These are phyloP conservation scores for Hofmannophila pseudospretella DNA, from an alignment of 2,888 invertebrate species.

Conservation along the genomic window DNA sequence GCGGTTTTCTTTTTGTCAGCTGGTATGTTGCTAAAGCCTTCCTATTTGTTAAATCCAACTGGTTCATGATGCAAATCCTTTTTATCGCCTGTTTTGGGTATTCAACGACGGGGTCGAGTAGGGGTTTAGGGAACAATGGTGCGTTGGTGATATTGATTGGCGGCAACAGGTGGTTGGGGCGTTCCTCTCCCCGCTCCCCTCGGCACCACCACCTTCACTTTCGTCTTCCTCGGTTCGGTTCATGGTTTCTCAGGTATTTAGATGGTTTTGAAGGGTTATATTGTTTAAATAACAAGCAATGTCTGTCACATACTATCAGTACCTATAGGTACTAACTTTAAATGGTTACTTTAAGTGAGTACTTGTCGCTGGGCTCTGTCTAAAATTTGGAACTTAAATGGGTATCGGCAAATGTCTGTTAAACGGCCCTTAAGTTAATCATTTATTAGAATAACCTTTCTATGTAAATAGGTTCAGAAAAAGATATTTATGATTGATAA, in stretches of 20 bases:
- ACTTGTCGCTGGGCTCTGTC: too few relatives aligned
- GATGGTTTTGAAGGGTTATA: not conserved
- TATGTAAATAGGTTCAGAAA: too few relatives aligned
- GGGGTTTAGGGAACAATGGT: conserved; percentile 53
- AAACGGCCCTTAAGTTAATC: too few relatives aligned
- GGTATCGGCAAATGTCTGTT: too few relatives aligned
- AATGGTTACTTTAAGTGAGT: too few relatives aligned
- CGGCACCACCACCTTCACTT: conserved; percentile 24
- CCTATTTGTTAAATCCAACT: conserved; percentile 9
- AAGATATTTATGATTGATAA: too few relatives aligned
- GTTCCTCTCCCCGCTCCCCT: conserved; percentile 49
- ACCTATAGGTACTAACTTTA: too few relatives aligned
- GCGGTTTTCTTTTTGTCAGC: too few relatives aligned
- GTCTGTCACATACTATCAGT: too few relatives aligned
- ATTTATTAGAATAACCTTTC: too few relatives aligned
- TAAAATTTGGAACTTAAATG: too few relatives aligned
- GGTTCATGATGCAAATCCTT: conserved; percentile 15
- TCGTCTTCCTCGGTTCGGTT: conserved; percentile 3
- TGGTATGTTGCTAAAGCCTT: not conserved
- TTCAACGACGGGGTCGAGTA: conserved; percentile 30
- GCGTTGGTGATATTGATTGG: conserved; percentile 69
- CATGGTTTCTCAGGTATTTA: conserved; percentile 2
- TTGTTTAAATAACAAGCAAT: too few relatives aligned
- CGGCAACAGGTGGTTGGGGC: conserved; percentile 67
- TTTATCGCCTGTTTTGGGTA: conserved; percentile 22